Percentiles rank a stretch among this genome's conserved stretches.
phyloP scores from a whole-genome alignment of 2,888 invertebrate genomes.

The Nemoura dubitans region DNA sequence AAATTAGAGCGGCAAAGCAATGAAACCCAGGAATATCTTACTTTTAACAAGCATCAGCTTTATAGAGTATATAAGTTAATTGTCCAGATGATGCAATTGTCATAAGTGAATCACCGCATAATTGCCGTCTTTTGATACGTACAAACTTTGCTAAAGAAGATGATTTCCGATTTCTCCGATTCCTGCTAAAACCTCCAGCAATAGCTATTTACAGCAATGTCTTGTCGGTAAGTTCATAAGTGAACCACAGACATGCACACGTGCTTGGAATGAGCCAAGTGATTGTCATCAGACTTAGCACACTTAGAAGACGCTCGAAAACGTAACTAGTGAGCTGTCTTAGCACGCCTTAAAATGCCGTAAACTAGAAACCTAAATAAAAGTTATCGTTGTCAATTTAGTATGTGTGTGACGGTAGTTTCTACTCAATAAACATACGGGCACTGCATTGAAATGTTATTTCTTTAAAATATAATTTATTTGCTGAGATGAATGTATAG shows the following conservation, averaged over 20 bases:
- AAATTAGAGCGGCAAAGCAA: no score
- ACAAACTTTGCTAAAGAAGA: background rate
- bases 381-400: background rate
- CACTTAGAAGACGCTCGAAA: background rate
- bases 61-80: background rate
- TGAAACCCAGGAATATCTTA: no score
- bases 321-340: background rate
- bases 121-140: no score
- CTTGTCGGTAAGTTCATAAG: background rate
- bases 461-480: background rate
- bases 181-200: background rate
- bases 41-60: no score
- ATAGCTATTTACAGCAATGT: no score
- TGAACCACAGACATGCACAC: background rate
- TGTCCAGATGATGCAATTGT: no score
- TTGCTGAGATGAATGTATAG: background rate
- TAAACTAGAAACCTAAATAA: constrained; percentile 30
- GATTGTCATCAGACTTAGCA: background rate
- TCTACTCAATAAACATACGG: background rate
- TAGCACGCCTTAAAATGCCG: background rate
- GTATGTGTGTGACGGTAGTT: background rate
- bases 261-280: background rate
- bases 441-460: background rate
- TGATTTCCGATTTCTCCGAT: background rate
- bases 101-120: no score